Base-by-base conservation (phyloP, 30 jellyfish, hydroid and myxozoan genomes). In the Catostylus mosaicus region DNA sequence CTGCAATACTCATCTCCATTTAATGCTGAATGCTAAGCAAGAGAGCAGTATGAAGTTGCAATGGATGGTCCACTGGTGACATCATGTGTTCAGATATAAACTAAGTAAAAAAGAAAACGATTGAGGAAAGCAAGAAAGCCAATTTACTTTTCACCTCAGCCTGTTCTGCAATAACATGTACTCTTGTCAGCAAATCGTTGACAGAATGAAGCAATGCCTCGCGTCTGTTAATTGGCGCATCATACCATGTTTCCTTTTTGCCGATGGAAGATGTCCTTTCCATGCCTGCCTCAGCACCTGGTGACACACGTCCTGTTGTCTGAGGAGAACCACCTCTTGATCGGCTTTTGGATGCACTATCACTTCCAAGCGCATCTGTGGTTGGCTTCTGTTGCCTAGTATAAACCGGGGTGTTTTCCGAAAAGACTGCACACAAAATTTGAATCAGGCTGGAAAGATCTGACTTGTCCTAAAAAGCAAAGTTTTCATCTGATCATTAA, bases 371-470 rank as follows among this genome's bases (percentile, higher is more conserved):
- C 12, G 70, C 8, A 4, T 38, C 70, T 45, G 27, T 67, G 32
- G 62, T 30, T n/a, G n/a, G n/a, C n/a, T 23, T 54, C 16, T 8
- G 63, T 67, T 57, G 80, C 26, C 54, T 30, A 34, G 94, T 20
- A 52, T 35, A 86, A 40, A 91, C 98, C 22, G 98, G 98, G 45
- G 75, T 50, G 5, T 72, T 80, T 51, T 80, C 89, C 37, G 95
- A 81, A 73, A 91, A 91, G 59, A 80, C 75, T 5, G 47, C 45
- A 67, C 95, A 84, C 33, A 91, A 45, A 26, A 83, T 75, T 45
- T 68, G 81, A 45, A 91, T 50, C 36, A 91, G 61, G 47, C 94
- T 37, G 9, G 54, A 37, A 32, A 81, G 82, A 67, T 79, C 96
- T 7, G 92, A 91, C 18, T 66, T 86, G 5, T 69, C 91, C 96